Conservation (phyloP, 2,888 invertebrate species). For the Hetaerina titia region DNA sequence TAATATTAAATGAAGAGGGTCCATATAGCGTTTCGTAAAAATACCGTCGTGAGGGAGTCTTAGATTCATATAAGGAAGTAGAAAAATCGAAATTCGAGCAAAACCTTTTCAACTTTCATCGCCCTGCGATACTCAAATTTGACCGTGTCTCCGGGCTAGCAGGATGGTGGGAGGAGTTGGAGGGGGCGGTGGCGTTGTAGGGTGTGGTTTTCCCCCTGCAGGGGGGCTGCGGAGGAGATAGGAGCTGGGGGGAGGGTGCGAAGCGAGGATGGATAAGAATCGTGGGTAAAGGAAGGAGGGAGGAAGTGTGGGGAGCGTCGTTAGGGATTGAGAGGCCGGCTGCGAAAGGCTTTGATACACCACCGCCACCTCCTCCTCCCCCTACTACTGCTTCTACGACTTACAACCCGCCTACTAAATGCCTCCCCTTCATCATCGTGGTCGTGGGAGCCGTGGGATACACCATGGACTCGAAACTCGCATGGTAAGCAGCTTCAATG, state of each 20-base stretch:
- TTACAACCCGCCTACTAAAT: conserved; percentile 36
- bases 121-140: background rate
- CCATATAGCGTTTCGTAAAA: no score
- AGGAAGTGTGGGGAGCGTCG: background rate
- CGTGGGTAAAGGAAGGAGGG: background rate
- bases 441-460: conserved; percentile 50
- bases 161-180: background rate
- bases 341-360: background rate
- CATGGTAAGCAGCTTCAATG: conserved; percentile 56
- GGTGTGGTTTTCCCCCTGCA: background rate
- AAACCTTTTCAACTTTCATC: no score
- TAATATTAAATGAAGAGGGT: no score
- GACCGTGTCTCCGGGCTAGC: background rate
- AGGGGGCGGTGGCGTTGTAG: background rate
- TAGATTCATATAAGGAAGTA: no score
- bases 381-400: background rate
- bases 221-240: background rate
- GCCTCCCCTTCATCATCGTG: background rate
- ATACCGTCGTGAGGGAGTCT: no score
- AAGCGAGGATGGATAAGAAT: background rate
- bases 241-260: background rate
- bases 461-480: conserved; percentile 4
- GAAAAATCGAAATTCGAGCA: no score
- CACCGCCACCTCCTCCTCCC: background rate
- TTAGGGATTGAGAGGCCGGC: background rate